Evolutionary conservation across 1,140 invertebrate genomes (phyloP), one percentile per base, ranked within the genome.

Genomic region (Pogonognathellus flavescens): DNA sequence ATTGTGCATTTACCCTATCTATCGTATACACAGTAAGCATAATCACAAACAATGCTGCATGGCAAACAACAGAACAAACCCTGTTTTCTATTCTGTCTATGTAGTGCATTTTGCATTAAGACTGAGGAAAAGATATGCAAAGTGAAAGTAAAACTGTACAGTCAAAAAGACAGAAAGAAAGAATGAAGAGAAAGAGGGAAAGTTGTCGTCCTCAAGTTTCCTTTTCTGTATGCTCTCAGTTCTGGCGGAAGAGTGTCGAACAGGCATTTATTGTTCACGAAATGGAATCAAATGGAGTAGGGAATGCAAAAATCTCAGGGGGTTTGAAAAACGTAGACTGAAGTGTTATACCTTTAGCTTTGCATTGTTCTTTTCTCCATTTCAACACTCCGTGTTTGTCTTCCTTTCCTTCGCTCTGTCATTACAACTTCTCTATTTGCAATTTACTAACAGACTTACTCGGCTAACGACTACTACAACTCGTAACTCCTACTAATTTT

Each of bases 241-340:
- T 72, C 66, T 13, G n/a, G 16, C 3, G 20, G 20, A 41, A 25
- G 22, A 72, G 66, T 41, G 31, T 72, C 25, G 25, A 31, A 49
- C 25, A 41, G 66, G n/a, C n/a, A n/a, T n/a, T n/a, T n/a, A n/a
- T 72, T 41, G 66, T 22, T 25, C 14, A 49, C 66, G 66, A 72
- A 72, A 72, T 72, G 66, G 66, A 72, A 72, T 72, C 66, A 72
- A 72, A 72, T 72, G 31, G 66, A 72, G 66, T 41, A 72, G 31
- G 41, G 66, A 72, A 72, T 72, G 66, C n/a, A 11, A 72, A 41
- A 72, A 49, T 72, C 66, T 72, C 66, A n/a, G 2, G 66, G 66
- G 66, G 41, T 41, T 72, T 72, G 25, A 72, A 66, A 72, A 72
- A 72, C 66, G 66, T 72, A 72, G 41, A 72, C 66, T 72, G 66